Evolutionary conservation across 2,888 invertebrate species (phyloP).

Genomic region (Peribatodes rhomboidaria): DNA sequence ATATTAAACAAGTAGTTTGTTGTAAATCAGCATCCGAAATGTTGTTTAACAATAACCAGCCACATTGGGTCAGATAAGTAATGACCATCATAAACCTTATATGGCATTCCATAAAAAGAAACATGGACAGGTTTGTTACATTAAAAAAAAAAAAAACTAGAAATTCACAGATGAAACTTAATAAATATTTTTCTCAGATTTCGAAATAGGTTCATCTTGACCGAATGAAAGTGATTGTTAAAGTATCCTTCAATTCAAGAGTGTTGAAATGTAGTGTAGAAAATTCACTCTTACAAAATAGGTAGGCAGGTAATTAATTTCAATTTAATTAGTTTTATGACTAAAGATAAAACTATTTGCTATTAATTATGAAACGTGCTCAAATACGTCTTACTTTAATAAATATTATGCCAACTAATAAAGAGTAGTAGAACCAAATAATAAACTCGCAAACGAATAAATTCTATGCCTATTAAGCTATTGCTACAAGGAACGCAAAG

Average conservation of each 20-base stretch:
- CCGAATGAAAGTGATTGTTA: slow-evolving; percentile 4
- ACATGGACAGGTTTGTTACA: no score
- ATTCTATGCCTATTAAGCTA: slow-evolving; percentile 14
- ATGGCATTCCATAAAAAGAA: no score
- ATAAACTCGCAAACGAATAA: slow-evolving; percentile 4
- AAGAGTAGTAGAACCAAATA: background rate
- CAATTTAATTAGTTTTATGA: slow-evolving; percentile 14
- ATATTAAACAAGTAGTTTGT: background rate
- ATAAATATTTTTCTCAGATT: no score
- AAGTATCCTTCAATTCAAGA: slow-evolving; percentile 22
- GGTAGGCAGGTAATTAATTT: slow-evolving; percentile 12
- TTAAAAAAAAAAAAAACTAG: no score
- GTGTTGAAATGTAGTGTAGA: slow-evolving; percentile 7
- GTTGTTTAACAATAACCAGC: background rate
- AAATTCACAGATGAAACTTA: no score
- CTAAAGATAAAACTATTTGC: slow-evolving; percentile 12
- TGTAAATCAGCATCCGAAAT: background rate
- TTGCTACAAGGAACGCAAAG: slow-evolving; percentile 14
- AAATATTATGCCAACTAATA: slow-evolving; percentile 8
- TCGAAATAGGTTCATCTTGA: background rate
- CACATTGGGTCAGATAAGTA: no score
- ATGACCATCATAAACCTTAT: no score
- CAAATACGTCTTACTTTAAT: slow-evolving; percentile 11
- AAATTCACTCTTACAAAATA: slow-evolving; percentile 26
- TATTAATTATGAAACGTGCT: slow-evolving; percentile 20